A percentile compares a stretch with the other conserved stretches of the same genome.
These are phyloP conservation scores for Notiomystis cincta DNA, from an alignment of 2,113 vertebrate species.

Conservation along the genomic window DNA sequence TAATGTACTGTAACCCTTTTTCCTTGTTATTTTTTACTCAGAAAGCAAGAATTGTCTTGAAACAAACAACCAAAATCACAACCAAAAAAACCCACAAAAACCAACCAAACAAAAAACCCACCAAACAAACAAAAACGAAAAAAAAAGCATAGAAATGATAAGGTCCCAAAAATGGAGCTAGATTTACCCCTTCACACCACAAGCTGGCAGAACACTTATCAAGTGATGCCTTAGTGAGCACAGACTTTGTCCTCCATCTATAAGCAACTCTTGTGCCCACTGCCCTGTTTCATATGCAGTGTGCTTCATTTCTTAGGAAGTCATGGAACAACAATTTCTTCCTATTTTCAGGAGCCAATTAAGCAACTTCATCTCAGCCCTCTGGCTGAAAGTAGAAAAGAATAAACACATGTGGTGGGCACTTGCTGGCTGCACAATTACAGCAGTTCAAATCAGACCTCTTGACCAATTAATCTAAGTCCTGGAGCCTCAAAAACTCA, in stretches of 20 bases:
- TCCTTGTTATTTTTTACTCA: background rate
- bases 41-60: background rate
- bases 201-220: background rate
- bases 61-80: too few species aligned
- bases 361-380: background rate
- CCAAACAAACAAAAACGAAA: rapidly evolving
- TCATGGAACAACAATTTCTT: background rate
- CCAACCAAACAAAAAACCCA: too few species aligned
- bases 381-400: background rate
- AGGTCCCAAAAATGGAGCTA: background rate
- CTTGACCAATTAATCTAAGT: background rate
- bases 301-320: background rate
- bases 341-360: background rate
- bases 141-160: background rate
- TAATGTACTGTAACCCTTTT: background rate
- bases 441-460: background rate
- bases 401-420: background rate
- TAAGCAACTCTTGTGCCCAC: background rate
- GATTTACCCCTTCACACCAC: background rate
- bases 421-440: background rate
- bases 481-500: background rate
- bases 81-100: too few species aligned
- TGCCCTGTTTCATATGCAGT: background rate
- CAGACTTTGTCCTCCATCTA: background rate
- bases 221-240: background rate